A percentile compares a stretch with the other conserved stretches of the same genome.
phyloP scores from a whole-genome alignment of 2,888 invertebrate genomes.

The Xestoiulus laeticollis region DNA sequence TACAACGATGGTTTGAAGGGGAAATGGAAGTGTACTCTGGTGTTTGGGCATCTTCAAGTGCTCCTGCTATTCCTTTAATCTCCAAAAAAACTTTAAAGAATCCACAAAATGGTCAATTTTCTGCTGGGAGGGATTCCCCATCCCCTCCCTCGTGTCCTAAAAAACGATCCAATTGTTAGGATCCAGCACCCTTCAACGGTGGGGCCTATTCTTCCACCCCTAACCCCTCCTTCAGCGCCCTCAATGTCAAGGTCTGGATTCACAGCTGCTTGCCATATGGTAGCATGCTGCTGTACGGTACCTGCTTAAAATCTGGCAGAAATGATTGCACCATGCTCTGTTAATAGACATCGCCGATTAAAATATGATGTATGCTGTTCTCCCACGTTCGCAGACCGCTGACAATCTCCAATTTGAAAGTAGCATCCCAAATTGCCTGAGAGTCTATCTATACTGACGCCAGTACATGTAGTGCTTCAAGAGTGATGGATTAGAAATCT shows the following conservation, averaged over 20 bases:
- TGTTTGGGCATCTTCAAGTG: background rate
- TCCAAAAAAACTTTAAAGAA: background rate
- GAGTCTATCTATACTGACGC: too few species aligned
- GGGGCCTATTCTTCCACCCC: constrained; percentile 13
- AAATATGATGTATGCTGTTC: background rate
- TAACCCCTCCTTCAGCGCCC: constrained; percentile 12
- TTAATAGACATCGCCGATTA: background rate
- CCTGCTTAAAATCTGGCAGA: constrained; percentile 6
- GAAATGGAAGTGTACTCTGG: background rate
- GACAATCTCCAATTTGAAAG: background rate
- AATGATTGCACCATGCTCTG: background rate
- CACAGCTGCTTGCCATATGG: constrained; percentile 14
- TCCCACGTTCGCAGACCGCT: background rate
- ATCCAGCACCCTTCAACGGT: background rate
- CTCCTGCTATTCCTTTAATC: background rate
- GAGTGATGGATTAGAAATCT: too few species aligned
- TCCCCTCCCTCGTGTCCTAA: background rate
- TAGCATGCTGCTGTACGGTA: background rate
- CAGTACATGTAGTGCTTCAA: too few species aligned
- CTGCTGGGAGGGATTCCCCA: background rate
- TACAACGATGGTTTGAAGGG: background rate
- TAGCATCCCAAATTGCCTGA: too few species aligned
- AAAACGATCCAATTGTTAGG: constrained; percentile 3
- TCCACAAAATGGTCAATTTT: constrained; percentile 23
- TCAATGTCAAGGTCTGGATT: constrained; percentile 28